Evolutionary conservation across 2,888 invertebrate genomes (phyloP), one percentile per base, ranked within the genome.

Genomic region (Aspidiotus rigidus): DNA sequence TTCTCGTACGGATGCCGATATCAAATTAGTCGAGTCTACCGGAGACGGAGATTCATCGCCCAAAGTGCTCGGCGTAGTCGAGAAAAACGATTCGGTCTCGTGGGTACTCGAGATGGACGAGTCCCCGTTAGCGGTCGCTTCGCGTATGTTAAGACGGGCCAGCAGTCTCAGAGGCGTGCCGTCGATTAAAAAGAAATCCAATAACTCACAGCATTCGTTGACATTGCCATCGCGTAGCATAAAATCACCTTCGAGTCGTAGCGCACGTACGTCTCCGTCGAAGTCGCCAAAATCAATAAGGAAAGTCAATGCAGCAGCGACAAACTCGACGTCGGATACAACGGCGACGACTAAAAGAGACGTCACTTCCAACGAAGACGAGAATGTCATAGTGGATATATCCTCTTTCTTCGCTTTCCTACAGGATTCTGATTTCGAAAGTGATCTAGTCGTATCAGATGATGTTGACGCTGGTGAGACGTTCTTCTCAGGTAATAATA

Each of bases 11-110:
- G 69, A 69, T 41, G 60, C 60, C 55, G 62, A 69, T 40, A 40
- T 69, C 17, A 62, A 69, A 17, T 41, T 56, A 15, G 55, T 28
- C 9, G 44, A 44, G 11, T 62, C 42, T 2, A 39, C 69, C 7
- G 15, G 54, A 7, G 53, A 54, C 28, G 17, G 54, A 16, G 85
- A 87, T 0, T 81, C 84, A 10, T 85, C 88, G 16, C 88, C 89
- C 11, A 86, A 88, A 73, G 86, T 91, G 40, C 90, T 90, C 76
- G 89, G 87, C 13, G 86, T 92, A 72, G 89, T 91, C 1, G 88
- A 90, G 77, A 90, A 91, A 77, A 87, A 86, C 69, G 91, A 90
- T 77, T 91, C 90, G 0, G 89, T 92, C 54, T 89, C 90, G 75
- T 92, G 89, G 85, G 89, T 91, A 16, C 80, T 91, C 42, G 90